Base-by-base conservation (phyloP, 2,888 invertebrate species). In the Drosophila kanekoi region DNA sequence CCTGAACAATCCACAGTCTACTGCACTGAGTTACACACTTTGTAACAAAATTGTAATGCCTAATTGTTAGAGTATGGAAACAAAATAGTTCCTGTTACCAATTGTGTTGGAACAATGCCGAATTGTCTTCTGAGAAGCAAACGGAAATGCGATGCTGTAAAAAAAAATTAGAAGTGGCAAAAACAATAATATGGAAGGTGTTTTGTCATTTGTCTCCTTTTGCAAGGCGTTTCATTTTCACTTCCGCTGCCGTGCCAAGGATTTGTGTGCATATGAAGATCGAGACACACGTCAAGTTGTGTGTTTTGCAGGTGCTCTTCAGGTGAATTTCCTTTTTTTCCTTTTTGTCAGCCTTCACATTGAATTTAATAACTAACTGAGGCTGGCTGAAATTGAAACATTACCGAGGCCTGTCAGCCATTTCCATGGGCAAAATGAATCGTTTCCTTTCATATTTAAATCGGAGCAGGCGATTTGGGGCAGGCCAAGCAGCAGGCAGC, bases 361-460 rank as follows among this genome's bases (percentile, higher is more conserved):
- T 51, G 56, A 52, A 60, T 44, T 63, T 70, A 66, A 69, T 71
- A 61, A 48, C 51, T 47, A 47, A 23, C 23, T 28, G 33, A 67
- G 68, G 41, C 20, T 41, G 35, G 11, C 32, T 57, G 59, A 59
- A 83, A 84, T 84, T 84, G 87, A 84, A 86, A 83, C 87, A 81
- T 83, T 77, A 71, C 44, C 32, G 51, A 9, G 48, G 44, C 56
- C 75, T 77, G 82, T 69, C 79, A 61, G 72, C 48, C 79, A 73
- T 79, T 84, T 81, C 63, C 71, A 77, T 61, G 58, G 51, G 79
- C 74, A 61, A 68, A 82, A 85, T 68, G 75, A 79, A 82, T 82
- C 78, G 85, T 78, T 85, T 85, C 85, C 85, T 84, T 71, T 74
- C 77, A 74, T 77, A 77, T 77, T 77, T 66, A 77, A 77, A 77